phyloP scores from a whole-genome alignment of 2,888 invertebrate species.

The Rhopalosiphum nymphaeae region DNA sequence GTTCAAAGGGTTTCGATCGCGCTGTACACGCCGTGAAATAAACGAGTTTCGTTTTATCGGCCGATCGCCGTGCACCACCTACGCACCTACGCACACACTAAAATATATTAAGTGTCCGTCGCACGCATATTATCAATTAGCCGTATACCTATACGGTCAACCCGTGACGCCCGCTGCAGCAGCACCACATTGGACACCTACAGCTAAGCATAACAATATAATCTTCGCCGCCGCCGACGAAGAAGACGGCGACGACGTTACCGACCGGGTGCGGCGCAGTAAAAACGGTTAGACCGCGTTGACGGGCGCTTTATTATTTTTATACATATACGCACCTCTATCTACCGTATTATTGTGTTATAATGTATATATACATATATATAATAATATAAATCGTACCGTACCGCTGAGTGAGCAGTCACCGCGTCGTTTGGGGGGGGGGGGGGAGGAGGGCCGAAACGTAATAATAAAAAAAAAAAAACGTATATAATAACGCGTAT shows the following conservation, averaged over 20 bases:
- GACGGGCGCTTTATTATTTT: background rate
- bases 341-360: too few relatives aligned
- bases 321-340: too few relatives aligned
- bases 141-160: background rate
- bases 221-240: background rate
- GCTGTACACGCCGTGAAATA: too few relatives aligned
- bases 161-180: background rate
- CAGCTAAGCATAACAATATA: background rate
- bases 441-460: background rate
- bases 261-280: background rate
- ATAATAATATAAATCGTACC: background rate
- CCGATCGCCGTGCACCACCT: too few relatives aligned
- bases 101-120: background rate
- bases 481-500: background rate
- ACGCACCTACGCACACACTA: background rate
- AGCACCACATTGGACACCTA: background rate
- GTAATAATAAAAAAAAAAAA: background rate
- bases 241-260: background rate
- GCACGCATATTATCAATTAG: background rate
- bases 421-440: too few relatives aligned
- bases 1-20: too few relatives aligned
- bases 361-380: background rate
- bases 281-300: slow-evolving; percentile 24
- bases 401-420: background rate
- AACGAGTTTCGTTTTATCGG: background rate